Conservation (phyloP, 2,888 invertebrate species). For the Zele albiditarsus region DNA sequence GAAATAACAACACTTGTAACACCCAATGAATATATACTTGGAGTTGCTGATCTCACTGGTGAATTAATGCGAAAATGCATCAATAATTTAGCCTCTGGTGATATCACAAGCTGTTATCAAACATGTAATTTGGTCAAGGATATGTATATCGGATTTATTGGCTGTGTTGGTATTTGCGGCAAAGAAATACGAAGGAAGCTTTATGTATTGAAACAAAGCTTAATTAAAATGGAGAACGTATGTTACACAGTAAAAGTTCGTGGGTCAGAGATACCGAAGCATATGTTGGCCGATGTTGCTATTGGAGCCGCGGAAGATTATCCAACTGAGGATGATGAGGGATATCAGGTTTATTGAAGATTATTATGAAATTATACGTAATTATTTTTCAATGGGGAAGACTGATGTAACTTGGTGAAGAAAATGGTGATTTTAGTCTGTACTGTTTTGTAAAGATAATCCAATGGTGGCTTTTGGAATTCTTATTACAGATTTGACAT, state of each 20-base stretch:
- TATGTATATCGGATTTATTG: constrained; percentile 78
- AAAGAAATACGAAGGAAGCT: constrained; percentile 83
- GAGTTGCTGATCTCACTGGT: constrained; percentile 90
- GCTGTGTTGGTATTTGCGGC: constrained; percentile 74
- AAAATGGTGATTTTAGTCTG: no score
- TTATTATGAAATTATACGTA: no score
- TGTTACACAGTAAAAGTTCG: constrained; percentile 87
- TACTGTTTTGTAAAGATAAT: no score
- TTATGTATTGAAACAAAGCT: constrained; percentile 81
- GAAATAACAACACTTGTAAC: constrained; percentile 66
- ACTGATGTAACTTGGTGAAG: no score
- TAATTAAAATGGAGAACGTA: constrained; percentile 87
- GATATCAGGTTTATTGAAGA: constrained; percentile 66
- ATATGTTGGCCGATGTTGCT: constrained; percentile 77
- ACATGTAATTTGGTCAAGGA: constrained; percentile 83
- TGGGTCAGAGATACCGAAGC: constrained; percentile 85
- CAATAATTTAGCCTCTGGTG: constrained; percentile 85
- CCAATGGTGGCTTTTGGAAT: no score
- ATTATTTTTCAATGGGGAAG: no score
- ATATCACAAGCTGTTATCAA: constrained; percentile 81
- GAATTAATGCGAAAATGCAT: constrained; percentile 93
- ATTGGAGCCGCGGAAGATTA: constrained; percentile 66
- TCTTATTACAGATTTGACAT: no score
- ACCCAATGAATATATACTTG: constrained; percentile 80
- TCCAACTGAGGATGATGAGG: constrained; percentile 73